Base-by-base conservation (phyloP, 2,113 vertebrate genomes). In the Salvator merianae region DNA sequence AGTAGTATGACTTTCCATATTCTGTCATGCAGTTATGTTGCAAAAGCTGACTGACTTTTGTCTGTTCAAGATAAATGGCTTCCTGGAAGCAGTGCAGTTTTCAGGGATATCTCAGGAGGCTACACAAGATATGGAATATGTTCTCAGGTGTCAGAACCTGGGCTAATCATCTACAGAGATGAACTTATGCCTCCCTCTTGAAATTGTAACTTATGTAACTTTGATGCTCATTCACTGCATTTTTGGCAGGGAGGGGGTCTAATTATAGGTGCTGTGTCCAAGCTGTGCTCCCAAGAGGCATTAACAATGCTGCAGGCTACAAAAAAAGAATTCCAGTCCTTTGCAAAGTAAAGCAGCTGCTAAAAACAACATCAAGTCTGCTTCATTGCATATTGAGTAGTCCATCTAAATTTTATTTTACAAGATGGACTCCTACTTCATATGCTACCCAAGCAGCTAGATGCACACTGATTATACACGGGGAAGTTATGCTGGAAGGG, bases 321-420 rank as follows among this genome's bases (percentile, higher is more conserved):
- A 92, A 34, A 83, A 81, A 72, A 83, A 83, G 53, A 59, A 43
- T 69, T 22, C 14, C 34, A 24, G 28, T 68, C 38, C 30, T n/a
- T 86, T 7, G 20, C 71, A 0, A 1, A 82, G n/a, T 26, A 59
- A 88, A 90, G 50, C 76, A 92, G 83, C 88, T 87, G 84, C 87
- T 65, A 79, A 85, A 77, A 81, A 86, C 87, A 76, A 81, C 90
- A 84, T 84, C 50, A 84, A 71, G 5, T 83, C 73, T 90, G 68
- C 74, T 91, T 6, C 74, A 81, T 77, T 86, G 34, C 73, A 77
- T 62, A 80, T 72, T 59, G 79, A 59, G 55, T 20, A 59, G 73
- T 79, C 87, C 82, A 84, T 55, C 38, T 84, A 69, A 30, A 86
- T 40, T 86, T 65, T 63, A 40, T 47, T 65, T 55, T 75, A 22